Conservation (phyloP, 2,113 vertebrate genomes). For the Nannobrachium achirus region DNA sequence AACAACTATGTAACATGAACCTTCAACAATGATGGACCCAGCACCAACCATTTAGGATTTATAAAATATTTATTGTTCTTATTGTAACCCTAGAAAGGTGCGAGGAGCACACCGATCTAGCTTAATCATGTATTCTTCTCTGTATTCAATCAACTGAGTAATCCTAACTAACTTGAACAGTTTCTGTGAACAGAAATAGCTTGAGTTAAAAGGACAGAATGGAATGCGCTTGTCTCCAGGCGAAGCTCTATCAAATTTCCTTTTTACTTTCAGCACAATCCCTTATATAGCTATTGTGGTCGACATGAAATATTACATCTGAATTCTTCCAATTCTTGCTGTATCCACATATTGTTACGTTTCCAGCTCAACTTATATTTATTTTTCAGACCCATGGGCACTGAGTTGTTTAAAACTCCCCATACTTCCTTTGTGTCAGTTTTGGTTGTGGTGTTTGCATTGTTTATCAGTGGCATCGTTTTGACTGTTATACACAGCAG, state of each 20-base stretch:
- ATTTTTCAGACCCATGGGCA: no score
- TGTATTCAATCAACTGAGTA: conserved; percentile 9
- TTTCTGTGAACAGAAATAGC: conserved; percentile 36
- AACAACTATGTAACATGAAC: no score
- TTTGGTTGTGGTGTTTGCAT: conserved; percentile 11
- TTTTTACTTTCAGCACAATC: conserved; percentile 24
- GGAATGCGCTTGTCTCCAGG: conserved; percentile 48
- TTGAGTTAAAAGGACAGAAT: conserved; percentile 32
- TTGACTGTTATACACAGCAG: background rate
- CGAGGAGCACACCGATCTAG: no score
- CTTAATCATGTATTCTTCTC: background rate
- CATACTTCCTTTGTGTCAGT: background rate
- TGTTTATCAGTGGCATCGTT: conserved; percentile 15
- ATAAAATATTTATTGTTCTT: no score
- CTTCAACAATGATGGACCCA: no score
- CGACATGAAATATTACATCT: conserved; percentile 6
- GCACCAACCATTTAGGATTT: no score
- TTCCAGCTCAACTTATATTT: conserved; percentile 30
- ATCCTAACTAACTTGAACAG: conserved; percentile 12
- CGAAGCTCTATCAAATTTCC: conserved; percentile 26
- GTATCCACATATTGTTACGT: conserved; percentile 46
- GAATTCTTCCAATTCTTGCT: conserved; percentile 47
- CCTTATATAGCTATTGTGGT: conserved; percentile 34
- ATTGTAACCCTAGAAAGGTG: no score
- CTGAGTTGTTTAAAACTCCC: background rate